Evolutionary conservation across 2,888 invertebrate species (phyloP).

Genomic region (Hartigia nigra): DNA sequence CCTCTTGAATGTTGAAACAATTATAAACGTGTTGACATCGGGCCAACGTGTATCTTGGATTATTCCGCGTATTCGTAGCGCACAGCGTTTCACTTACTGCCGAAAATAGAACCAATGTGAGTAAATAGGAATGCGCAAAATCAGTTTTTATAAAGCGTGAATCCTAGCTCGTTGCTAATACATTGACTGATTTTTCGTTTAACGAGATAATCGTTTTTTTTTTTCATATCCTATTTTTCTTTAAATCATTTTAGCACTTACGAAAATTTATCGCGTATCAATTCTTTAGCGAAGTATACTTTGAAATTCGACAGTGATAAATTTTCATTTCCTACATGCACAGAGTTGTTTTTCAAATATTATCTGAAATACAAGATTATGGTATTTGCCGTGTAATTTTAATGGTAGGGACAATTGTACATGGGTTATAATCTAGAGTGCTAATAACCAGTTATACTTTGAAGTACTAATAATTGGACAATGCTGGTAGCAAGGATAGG

Average conservation of each 20-base stretch:
- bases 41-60: background rate
- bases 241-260: background rate
- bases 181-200: background rate
- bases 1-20: background rate
- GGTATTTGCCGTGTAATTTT: background rate
- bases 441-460: background rate
- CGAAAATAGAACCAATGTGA: background rate
- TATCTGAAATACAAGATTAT: background rate
- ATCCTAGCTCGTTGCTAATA: background rate
- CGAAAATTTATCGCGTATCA: background rate
- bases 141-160: background rate
- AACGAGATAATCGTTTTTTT: background rate
- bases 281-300: background rate
- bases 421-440: background rate
- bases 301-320: background rate
- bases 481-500: background rate
- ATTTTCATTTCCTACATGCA: background rate
- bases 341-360: background rate
- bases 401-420: background rate
- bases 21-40: background rate
- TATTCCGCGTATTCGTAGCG: background rate
- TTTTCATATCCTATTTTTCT: background rate
- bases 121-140: background rate
- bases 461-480: background rate
- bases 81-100: background rate